Percentiles rank a stretch among this genome's conserved stretches.
Evolutionary conservation across 2,888 invertebrate species (phyloP).

Genomic region (Aphodius granarius): DNA sequence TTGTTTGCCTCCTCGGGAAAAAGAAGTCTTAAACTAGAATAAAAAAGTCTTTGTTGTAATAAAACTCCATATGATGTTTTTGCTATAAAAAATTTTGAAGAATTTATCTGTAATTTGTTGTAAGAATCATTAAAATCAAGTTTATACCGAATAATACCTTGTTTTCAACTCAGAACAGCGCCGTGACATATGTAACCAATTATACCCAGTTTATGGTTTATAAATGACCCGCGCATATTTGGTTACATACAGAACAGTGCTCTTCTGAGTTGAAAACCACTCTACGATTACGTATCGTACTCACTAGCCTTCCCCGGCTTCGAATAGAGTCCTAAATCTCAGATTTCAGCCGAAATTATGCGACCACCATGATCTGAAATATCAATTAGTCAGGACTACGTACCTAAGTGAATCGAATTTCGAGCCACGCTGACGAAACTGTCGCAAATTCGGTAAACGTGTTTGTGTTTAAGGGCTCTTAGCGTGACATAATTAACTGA

Average conservation of each 20-base stretch:
- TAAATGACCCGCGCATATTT: no score
- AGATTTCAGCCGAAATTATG: neutral
- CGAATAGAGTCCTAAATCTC: neutral
- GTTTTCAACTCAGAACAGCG: no score
- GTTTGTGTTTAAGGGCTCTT: neutral
- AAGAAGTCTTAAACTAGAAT: neutral
- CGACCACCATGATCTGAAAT: neutral
- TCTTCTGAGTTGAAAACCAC: no score
- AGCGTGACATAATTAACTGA: slow-evolving; percentile 2
- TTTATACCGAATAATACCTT: no score
- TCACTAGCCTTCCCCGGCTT: neutral
- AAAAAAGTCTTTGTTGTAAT: no score
- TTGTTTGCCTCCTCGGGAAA: neutral
- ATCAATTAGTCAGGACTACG: neutral
- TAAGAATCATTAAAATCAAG: no score
- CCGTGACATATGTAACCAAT: no score
- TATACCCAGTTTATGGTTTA: no score
- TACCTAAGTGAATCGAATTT: neutral
- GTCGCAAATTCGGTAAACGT: neutral
- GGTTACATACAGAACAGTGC: no score
- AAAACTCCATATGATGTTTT: no score
- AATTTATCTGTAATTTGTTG: no score
- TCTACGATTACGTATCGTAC: neutral
- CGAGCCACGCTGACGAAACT: neutral
- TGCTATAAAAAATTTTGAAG: no score